These are phyloP conservation scores for Sinocyclocheilus rhinocerous DNA, from an alignment of 2,113 vertebrate species.

Conservation along the genomic window DNA sequence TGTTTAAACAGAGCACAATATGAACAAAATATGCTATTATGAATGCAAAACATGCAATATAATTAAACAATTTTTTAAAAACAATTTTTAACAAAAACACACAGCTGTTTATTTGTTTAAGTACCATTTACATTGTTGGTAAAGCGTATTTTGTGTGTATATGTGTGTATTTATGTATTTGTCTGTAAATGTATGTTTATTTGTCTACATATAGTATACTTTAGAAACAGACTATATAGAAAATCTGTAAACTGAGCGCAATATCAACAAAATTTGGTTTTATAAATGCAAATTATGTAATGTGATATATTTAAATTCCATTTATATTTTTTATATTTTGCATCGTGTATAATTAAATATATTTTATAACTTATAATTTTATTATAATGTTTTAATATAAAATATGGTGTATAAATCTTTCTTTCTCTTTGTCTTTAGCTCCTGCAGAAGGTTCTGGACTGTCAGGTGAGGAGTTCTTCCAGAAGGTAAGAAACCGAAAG, in stretches of 20 bases:
- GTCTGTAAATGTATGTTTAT: too few relatives aligned
- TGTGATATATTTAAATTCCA: neutral
- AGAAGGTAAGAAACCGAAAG: slow-evolving; percentile 67
- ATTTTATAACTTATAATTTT: neutral
- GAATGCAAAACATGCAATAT: neutral
- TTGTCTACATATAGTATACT: neutral
- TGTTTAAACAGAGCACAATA: neutral
- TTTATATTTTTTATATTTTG: neutral
- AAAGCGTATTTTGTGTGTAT: neutral
- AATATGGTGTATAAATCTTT: neutral
- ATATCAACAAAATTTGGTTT: neutral
- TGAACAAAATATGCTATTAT: neutral
- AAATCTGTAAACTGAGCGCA: too few relatives aligned
- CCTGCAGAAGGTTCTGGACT: slow-evolving; percentile 61
- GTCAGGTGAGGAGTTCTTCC: slow-evolving; percentile 78
- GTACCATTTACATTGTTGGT: neutral
- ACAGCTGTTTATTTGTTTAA: neutral
- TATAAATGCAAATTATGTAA: neutral
- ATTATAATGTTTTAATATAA: neutral
- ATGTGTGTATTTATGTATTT: too few relatives aligned
- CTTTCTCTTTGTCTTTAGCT: slow-evolving; percentile 61
- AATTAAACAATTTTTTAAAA: too few relatives aligned
- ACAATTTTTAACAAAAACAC: too few relatives aligned
- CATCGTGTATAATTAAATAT: neutral
- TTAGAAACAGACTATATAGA: too few relatives aligned